These are phyloP conservation scores for Apodemus agrarius DNA, from an alignment of 2,797 vertebrate genomes.

Conservation along the genomic window DNA sequence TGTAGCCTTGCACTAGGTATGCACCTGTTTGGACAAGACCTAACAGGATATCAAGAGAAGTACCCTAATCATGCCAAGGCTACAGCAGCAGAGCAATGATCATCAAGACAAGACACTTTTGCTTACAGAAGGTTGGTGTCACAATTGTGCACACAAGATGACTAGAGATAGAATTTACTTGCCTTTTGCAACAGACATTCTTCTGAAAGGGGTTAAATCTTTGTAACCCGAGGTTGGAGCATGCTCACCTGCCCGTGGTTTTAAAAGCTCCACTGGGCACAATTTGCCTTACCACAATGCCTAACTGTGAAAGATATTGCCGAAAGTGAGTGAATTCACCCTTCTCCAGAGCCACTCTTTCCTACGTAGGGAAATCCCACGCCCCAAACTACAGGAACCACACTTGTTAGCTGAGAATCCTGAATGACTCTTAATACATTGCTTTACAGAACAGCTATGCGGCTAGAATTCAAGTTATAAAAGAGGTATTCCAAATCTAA, in stretches of 20 bases:
- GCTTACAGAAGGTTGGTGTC: not conserved
- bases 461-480: not conserved
- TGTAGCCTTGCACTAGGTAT: not conserved
- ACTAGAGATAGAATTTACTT: not conserved
- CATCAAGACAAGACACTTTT: not conserved
- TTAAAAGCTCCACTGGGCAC: not conserved
- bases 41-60: not conserved
- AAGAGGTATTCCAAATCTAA: constrained; percentile 57
- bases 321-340: constrained; percentile 39
- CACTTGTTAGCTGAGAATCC: constrained; percentile 12
- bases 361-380: not conserved
- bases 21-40: not conserved
- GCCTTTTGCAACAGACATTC: not conserved
- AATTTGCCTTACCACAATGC: too few relatives aligned
- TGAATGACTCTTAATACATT: not conserved
- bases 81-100: not conserved
- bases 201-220: not conserved
- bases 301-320: not conserved
- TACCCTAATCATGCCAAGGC: not conserved
- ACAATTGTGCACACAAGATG: not conserved
- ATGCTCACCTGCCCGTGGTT: not conserved
- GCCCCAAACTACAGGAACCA: not conserved
- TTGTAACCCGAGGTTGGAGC: not conserved
- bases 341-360: not conserved
- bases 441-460: not conserved